Evolutionary conservation across 1,140 invertebrate genomes (phyloP), one percentile per base, ranked within the genome.

Genomic region (Drosophila teissieri): DNA sequence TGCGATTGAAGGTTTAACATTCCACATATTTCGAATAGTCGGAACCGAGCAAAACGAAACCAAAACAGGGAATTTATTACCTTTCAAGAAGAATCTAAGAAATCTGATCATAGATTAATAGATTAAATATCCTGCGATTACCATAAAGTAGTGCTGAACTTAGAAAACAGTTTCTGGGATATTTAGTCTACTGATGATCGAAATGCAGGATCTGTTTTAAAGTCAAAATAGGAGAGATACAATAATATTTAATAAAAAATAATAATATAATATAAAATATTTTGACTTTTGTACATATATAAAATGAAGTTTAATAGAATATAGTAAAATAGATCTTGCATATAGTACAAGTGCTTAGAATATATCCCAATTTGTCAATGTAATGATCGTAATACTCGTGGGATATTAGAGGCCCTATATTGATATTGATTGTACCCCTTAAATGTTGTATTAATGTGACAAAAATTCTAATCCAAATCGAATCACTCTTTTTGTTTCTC

Each of bases 371-470:
- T 52, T 17, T 36, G 19, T 40, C 11, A 27, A 24, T 17, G 12
- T 34, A n/a, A n/a, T 31, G 1, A 58, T 15, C n/a, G 17, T 14
- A 52, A 27, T 27, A 8, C 22, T 27, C 1, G 4, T 48, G 51
- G 45, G 37, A 57, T 46, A 57, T 57, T 49, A 27, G 27, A 19
- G 5, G 7, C 4, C 12, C 44, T 27, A 48, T 37, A 3, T 39
- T 39, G 1, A 39, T 31, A 31, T 14, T 31, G n/a, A 58, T 39
- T n/a, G 8, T 45, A 54, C 14, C 56, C 39, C 19, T 22, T 62
- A 27, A 73, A 62, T 73, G 53, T 69, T 69, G 67, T 70, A 69
- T 31, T 70, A 56, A 46, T 77, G 52, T 76, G 45, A 60, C 15
- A 63, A 15, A 58, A 48, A 53, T 58, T 53, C 68, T 52, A 51